Conservation (phyloP, 2,797 vertebrate species). For the Cyprinella venusta region DNA sequence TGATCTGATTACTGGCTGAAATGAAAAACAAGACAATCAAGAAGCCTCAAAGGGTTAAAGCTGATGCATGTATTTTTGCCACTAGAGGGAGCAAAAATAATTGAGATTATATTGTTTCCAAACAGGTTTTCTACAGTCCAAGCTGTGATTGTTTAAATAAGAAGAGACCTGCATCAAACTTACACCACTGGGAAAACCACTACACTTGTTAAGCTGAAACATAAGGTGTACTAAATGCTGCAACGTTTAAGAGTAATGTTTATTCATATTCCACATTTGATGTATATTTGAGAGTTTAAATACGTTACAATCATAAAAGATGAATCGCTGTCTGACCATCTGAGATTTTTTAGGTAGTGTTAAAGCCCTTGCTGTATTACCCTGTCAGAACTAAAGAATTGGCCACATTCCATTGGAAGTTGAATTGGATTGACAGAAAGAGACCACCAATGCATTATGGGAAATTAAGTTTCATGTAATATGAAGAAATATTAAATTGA, state of each 20-base stretch:
- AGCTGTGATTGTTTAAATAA: neutral
- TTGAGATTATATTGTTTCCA: conserved; percentile 7
- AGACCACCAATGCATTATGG: neutral
- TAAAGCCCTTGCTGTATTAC: neutral
- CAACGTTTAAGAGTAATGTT: neutral
- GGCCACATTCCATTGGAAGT: neutral
- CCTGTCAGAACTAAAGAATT: neutral
- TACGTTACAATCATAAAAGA: neutral
- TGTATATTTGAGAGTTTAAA: neutral
- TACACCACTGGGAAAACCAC: neutral
- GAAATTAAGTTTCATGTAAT: neutral
- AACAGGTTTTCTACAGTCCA: conserved; percentile 3
- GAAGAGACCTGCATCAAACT: neutral
- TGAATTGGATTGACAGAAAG: neutral
- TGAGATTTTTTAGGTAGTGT: neutral
- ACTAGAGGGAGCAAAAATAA: conserved; percentile 2
- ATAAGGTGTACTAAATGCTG: neutral
- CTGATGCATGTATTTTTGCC: neutral
- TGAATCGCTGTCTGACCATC: neutral
- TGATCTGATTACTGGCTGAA: neutral
- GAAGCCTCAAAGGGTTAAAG: neutral
- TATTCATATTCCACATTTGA: neutral
- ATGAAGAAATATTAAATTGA: neutral
- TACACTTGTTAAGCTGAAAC: neutral
- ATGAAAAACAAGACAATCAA: neutral